Percentiles rank a stretch among this genome's conserved stretches.
Conservation (phyloP, 2,888 invertebrate genomes). For the Polymixis flavicincta region DNA sequence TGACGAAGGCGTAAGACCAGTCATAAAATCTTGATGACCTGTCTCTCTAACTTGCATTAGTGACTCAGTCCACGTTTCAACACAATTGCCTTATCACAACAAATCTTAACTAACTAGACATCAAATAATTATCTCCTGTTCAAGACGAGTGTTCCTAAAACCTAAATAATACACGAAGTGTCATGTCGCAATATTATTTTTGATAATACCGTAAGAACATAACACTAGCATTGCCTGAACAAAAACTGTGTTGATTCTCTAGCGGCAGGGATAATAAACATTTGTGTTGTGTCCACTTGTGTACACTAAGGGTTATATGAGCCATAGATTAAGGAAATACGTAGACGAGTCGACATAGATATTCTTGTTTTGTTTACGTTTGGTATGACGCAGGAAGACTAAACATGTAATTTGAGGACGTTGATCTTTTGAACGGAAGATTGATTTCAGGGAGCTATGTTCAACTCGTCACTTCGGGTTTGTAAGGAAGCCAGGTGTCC, state of each 20-base stretch:
- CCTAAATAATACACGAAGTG: conserved; percentile 38
- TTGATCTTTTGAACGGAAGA: not conserved
- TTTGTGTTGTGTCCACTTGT: conserved; percentile 71
- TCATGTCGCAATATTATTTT: conserved; percentile 48
- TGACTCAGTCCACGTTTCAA: conserved; percentile 1
- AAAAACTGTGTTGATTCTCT: conserved; percentile 60
- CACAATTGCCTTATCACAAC: conserved; percentile 9
- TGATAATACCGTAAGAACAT: conserved; percentile 37
- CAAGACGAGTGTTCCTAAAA: conserved; percentile 10
- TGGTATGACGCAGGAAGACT: conserved; percentile 8
- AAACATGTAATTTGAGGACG: conserved; percentile 12
- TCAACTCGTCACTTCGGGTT: too few species aligned
- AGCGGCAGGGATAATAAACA: conserved; percentile 64
- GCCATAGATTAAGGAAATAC: conserved; percentile 41
- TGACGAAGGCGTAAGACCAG: not conserved
- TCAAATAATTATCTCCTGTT: conserved; percentile 20
- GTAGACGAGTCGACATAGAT: conserved; percentile 34
- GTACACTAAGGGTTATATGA: conserved; percentile 64
- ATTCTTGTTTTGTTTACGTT: conserved; percentile 37
- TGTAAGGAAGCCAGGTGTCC: too few species aligned
- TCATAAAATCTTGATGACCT: conserved; percentile 3
- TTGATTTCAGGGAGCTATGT: not conserved
- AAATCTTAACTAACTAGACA: not conserved
- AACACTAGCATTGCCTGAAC: conserved; percentile 49
- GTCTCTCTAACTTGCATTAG: conserved; percentile 1